A percentile compares a stretch with the other conserved stretches of the same genome.
Conservation (phyloP, 2,888 invertebrate species). For the Drosophila pseudotakahashii region DNA sequence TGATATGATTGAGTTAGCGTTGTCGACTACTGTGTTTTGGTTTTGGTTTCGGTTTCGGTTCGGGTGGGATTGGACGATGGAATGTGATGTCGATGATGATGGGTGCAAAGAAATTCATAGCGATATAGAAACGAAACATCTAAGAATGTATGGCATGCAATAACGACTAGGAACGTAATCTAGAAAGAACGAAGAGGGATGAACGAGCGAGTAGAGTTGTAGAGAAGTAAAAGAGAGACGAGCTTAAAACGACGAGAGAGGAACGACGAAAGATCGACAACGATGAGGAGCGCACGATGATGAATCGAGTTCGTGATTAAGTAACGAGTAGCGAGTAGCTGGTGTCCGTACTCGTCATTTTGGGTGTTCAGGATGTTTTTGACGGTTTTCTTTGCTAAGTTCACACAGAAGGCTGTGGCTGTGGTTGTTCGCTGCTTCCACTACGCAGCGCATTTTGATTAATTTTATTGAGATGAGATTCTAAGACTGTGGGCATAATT, state of each 20-base stretch:
- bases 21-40: constrained; percentile 33
- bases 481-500: constrained; percentile 57
- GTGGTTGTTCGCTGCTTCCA: constrained; percentile 42
- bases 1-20: constrained; percentile 47
- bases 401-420: constrained; percentile 26
- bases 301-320: constrained; percentile 45
- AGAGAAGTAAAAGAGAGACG: constrained; percentile 49
- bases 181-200: constrained; percentile 57
- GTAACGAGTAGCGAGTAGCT: constrained; percentile 38
- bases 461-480: constrained; percentile 60
- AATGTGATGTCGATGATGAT: constrained; percentile 47
- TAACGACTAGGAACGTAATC: constrained; percentile 58
- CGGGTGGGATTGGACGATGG: constrained; percentile 40
- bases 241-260: constrained; percentile 38
- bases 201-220: constrained; percentile 38
- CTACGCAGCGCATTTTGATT: constrained; percentile 61
- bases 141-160: constrained; percentile 56
- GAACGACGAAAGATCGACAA: constrained; percentile 37
- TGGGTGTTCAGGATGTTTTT: constrained; percentile 29
- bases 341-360: constrained; percentile 22
- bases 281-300: constrained; percentile 52
- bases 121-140: constrained; percentile 26
- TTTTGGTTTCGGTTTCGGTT: constrained; percentile 32
- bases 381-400: constrained; percentile 29
- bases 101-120: constrained; percentile 44